Evolutionary conservation across 2,888 invertebrate genomes (phyloP).

Genomic region (Heliconius erato): DNA sequence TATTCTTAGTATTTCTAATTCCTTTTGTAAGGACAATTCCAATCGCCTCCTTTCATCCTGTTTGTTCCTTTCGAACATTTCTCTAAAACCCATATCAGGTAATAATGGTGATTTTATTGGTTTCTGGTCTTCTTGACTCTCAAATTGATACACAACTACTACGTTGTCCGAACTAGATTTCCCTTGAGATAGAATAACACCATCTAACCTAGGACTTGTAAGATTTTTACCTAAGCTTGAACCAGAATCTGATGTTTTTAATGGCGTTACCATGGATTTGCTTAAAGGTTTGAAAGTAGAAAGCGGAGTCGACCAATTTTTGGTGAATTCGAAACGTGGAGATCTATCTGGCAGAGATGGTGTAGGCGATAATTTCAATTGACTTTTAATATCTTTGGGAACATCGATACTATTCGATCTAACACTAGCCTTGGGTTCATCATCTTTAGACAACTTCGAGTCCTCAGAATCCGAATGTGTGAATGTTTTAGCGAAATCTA

Average conservation of each 20-base stretch:
- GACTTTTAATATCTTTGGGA: constrained; percentile 63
- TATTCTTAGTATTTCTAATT: constrained; percentile 83
- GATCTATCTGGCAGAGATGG: constrained; percentile 72
- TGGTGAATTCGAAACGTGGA: constrained; percentile 70
- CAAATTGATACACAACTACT: constrained; percentile 81
- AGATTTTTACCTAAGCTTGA: constrained; percentile 69
- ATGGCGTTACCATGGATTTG: constrained; percentile 64
- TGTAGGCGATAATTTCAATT: constrained; percentile 72
- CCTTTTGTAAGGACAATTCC: constrained; percentile 79
- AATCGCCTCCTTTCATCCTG: constrained; percentile 71
- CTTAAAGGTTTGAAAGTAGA: constrained; percentile 74
- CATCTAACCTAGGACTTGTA: constrained; percentile 76
- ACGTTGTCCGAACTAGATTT: constrained; percentile 79
- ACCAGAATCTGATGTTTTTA: constrained; percentile 73
- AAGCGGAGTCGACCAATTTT: constrained; percentile 72
- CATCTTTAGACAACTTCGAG: constrained; percentile 66
- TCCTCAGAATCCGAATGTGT: constrained; percentile 72
- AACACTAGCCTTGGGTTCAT: constrained; percentile 60
- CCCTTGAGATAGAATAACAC: constrained; percentile 80
- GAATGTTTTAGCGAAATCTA: constrained; percentile 66
- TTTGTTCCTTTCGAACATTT: constrained; percentile 77
- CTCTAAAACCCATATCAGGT: constrained; percentile 75
- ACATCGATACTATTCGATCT: constrained; percentile 63
- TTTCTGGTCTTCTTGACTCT: constrained; percentile 73
- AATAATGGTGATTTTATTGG: constrained; percentile 73